Evolutionary conservation across 2,113 vertebrate genomes (phyloP), one percentile per base, ranked within the genome.

Genomic region (Erythrocercus mccallii): DNA sequence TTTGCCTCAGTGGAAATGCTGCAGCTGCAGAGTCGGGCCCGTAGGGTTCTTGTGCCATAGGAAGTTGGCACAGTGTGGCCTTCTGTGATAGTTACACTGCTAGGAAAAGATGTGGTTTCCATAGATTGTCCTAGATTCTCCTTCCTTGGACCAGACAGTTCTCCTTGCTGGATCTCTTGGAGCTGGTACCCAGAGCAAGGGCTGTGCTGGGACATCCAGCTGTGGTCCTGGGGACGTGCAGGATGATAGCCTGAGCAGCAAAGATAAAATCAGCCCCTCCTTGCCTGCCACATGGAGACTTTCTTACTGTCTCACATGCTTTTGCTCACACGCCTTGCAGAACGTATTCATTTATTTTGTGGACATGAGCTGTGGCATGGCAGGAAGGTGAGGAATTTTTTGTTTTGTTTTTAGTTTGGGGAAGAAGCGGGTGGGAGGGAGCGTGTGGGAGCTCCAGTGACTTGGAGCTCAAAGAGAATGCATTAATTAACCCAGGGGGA

Each of bases 401-500:
- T 65, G 91, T 81, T 92, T 92, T 95, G 94, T 95, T 95, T 97
- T 96, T 88, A 58, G 51, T 79, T 73, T 81, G 95, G 65, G 60
- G 87, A 96, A 91, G 94, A 66, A 91, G 86, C 38, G 53, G 58
- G 83, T 77, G 96, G 74, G 79, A 95, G 92, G 65, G 57, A 93
- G 77, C 0, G 0, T 13, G 93, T 84, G 56, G 78, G 90, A 92
- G 88, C 91, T 91, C 35, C 33, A 48, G 93, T 56, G 91, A n/a
- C 77, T 92, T 3, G 88, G 71, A 98, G 97, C 98, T 98, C 97
- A 96, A 97, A 96, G 98, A 97, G 98, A 99, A 98, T 96, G 95
- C 95, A 94, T 98, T 98, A 98, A 99, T 99, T 98, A 99, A 98
- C 98, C 98, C 97, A 89, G 95, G 98, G 97, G 97, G 96, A 96